A percentile compares a stretch with the other conserved stretches of the same genome.
Conservation (phyloP, 2,113 vertebrate genomes). For the Arizona elegans region DNA sequence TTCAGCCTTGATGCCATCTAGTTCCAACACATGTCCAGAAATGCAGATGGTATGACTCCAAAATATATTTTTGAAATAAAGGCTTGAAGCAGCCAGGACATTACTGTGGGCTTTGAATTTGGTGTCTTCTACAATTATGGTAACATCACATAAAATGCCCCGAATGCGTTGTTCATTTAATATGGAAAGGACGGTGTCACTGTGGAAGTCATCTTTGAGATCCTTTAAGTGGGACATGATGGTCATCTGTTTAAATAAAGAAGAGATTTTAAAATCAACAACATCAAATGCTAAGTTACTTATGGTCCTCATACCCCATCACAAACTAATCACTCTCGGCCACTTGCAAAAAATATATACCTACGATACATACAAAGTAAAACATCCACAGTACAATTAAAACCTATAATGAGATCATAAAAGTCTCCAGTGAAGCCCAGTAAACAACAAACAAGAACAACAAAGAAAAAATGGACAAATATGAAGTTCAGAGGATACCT, state of each 20-base stretch:
- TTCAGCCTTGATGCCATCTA: conserved; percentile 94
- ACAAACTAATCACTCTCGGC: background rate
- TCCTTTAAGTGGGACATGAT: conserved; percentile 85
- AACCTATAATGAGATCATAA: background rate
- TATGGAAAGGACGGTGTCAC: conserved; percentile 85
- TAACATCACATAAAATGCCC: conserved; percentile 93
- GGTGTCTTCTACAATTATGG: conserved; percentile 95
- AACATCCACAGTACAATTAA: background rate
- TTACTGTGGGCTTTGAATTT: conserved; percentile 98
- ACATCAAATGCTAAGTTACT: conserved; percentile 27
- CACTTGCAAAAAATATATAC: background rate
- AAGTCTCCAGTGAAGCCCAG: background rate
- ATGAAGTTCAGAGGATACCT: background rate
- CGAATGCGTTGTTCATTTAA: conserved; percentile 93
- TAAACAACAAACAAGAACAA: background rate
- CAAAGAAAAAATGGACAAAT: background rate
- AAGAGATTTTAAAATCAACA: conserved; percentile 11
- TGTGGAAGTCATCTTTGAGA: conserved; percentile 88
- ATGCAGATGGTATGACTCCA: conserved; percentile 81
- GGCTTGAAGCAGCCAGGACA: conserved; percentile 92
- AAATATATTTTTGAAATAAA: conserved; percentile 92
- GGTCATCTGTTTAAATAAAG: conserved; percentile 80
- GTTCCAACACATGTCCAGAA: conserved; percentile 88
- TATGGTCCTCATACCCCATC: background rate
- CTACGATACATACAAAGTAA: background rate